Percentiles rank a stretch among this genome's conserved stretches.
phyloP scores from a whole-genome alignment of 2,113 vertebrate species.

The Empidonax traillii region DNA sequence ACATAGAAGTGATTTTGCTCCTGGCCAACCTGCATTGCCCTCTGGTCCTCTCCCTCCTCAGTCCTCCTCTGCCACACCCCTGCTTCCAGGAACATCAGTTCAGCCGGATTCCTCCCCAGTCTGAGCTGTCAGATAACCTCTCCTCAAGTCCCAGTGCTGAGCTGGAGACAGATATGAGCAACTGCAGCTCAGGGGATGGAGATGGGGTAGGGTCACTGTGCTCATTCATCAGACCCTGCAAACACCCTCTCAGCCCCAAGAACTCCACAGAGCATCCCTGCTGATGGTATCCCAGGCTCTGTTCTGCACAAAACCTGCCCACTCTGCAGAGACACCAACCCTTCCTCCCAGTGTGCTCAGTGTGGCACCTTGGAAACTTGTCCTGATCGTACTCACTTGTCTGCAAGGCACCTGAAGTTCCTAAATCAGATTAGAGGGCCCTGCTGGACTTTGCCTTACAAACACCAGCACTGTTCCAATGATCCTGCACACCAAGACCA shows the following conservation, averaged over 20 bases:
- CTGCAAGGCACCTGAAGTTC: not conserved
- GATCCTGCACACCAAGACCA: not conserved
- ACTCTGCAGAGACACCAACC: not conserved
- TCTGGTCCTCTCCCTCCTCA: not conserved
- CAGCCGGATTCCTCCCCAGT: not conserved
- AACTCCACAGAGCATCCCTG: not conserved
- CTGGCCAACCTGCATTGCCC: not conserved
- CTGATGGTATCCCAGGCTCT: not conserved
- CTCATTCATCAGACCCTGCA: not conserved
- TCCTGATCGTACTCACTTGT: not conserved
- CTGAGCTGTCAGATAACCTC: not conserved
- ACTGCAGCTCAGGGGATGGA: not conserved
- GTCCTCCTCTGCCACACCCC: not conserved
- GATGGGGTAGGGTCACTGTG: accelerated
- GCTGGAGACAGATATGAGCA: not conserved
- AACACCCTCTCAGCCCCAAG: not conserved
- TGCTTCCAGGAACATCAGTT: not conserved
- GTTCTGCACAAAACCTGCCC: not conserved
- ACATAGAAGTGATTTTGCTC: not conserved
- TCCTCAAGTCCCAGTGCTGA: not conserved
- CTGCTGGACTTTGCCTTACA: not conserved
- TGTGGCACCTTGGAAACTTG: not conserved
- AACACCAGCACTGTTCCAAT: not conserved
- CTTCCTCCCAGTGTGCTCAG: not conserved
- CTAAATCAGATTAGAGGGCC: not conserved